Evolutionary conservation across 2,113 vertebrate species (phyloP).

Genomic region (Proterorhinus semilunaris): DNA sequence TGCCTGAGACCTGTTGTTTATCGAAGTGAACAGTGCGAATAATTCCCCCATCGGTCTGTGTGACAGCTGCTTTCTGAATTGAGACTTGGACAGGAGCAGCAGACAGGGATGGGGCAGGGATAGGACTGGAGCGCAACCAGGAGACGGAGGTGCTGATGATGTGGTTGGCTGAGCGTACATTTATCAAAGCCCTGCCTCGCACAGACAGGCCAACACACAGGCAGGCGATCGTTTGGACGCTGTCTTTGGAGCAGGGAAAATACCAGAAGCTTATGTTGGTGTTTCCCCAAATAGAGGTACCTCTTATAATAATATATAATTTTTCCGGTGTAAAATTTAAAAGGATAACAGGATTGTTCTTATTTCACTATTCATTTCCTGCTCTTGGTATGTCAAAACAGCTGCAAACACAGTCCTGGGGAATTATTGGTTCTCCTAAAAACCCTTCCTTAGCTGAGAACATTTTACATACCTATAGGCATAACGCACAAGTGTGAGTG

Average conservation of each 20-base stretch:
- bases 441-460: too few species aligned
- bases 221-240: neutral
- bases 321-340: too few species aligned
- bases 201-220: neutral
- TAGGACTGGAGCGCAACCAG: conserved; percentile 26
- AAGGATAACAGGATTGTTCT: too few species aligned
- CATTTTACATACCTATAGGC: too few species aligned
- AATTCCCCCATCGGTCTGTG: conserved; percentile 30
- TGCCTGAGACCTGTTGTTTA: conserved; percentile 16
- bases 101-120: conserved; percentile 11
- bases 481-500: too few species aligned
- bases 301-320: neutral
- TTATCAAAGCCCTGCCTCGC: neutral
- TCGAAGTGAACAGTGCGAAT: conserved; percentile 22
- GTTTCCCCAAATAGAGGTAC: neutral
- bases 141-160: conserved; percentile 23
- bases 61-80: conserved; percentile 39
- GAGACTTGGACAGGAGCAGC: conserved; percentile 39
- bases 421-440: too few species aligned
- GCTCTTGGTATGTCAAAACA: too few species aligned
- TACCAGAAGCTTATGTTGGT: neutral
- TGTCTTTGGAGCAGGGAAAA: neutral
- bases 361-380: too few species aligned
- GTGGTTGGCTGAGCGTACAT: conserved; percentile 11
- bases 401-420: too few species aligned